These are phyloP conservation scores for Syrrhaptes paradoxus DNA, from an alignment of 2,113 vertebrate species.

Conservation along the genomic window DNA sequence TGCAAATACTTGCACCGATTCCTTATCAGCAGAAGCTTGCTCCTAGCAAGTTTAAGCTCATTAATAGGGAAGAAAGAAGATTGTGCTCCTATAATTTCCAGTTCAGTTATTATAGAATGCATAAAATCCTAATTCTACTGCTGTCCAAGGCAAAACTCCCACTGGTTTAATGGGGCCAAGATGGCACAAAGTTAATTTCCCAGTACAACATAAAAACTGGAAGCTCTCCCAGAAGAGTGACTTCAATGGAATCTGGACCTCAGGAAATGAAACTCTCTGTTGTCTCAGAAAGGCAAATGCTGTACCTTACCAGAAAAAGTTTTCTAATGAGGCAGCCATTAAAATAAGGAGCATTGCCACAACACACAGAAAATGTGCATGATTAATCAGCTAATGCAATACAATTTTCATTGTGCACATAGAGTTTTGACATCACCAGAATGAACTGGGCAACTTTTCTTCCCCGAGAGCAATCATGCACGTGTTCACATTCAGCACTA, in stretches of 20 bases:
- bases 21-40: neutral
- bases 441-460: neutral
- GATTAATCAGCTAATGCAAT: neutral
- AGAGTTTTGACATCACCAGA: neutral
- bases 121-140: neutral
- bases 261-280: neutral
- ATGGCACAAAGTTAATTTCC: conserved; percentile 14
- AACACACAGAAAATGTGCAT: neutral
- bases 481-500: neutral
- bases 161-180: conserved; percentile 1
- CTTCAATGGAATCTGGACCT: neutral
- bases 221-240: neutral
- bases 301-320: neutral
- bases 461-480: neutral
- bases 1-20: neutral
- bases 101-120: neutral
- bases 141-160: conserved; percentile 15
- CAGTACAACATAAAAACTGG: neutral
- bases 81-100: neutral
- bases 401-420: neutral
- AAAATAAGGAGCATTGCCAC: neutral
- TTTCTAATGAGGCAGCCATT: neutral
- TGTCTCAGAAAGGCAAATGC: neutral
- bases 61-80: neutral
- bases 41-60: conserved; percentile 5